Percentiles rank a stretch among this genome's conserved stretches.
These are phyloP conservation scores for Haliclona indistincta DNA, from an alignment of 37 sponge, comb jelly and placozoan genomes.

Conservation along the genomic window DNA sequence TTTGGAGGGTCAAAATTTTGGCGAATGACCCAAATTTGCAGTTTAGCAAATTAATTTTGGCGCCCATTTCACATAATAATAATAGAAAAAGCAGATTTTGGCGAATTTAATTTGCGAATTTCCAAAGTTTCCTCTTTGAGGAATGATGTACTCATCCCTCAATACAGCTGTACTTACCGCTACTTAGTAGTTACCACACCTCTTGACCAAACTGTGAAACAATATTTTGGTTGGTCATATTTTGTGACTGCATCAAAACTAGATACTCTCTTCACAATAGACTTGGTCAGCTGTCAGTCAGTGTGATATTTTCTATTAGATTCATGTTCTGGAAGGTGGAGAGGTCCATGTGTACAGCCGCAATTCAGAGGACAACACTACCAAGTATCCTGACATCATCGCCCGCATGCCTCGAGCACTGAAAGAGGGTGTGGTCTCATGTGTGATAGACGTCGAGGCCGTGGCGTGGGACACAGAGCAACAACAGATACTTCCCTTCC, in stretches of 20 bases:
- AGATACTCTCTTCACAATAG: background rate
- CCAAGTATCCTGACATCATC: conserved; percentile 96
- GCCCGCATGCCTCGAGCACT: conserved; percentile 81
- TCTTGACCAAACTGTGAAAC: background rate
- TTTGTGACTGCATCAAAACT: background rate
- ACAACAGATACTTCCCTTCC: conserved; percentile 93
- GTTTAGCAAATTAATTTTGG: no score
- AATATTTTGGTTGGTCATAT: background rate
- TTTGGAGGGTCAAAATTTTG: no score
- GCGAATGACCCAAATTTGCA: no score
- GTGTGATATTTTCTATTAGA: conserved; percentile 27
- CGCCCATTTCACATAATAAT: no score
- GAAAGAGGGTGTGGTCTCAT: conserved; percentile 67
- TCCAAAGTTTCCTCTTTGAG: no score
- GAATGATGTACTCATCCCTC: background rate
- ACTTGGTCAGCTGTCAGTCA: background rate
- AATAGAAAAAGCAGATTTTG: no score
- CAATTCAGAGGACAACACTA: conserved; percentile 95
- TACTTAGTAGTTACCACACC: background rate
- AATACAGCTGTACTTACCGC: background rate
- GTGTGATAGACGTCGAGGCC: conserved; percentile 92
- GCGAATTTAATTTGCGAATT: no score
- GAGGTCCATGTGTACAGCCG: conserved; percentile 76
- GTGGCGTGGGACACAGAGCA: conserved; percentile 98
- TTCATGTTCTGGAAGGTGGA: conserved; percentile 83